Evolutionary conservation across 2,888 invertebrate species (phyloP).

Genomic region (Tachystola acroxantha): DNA sequence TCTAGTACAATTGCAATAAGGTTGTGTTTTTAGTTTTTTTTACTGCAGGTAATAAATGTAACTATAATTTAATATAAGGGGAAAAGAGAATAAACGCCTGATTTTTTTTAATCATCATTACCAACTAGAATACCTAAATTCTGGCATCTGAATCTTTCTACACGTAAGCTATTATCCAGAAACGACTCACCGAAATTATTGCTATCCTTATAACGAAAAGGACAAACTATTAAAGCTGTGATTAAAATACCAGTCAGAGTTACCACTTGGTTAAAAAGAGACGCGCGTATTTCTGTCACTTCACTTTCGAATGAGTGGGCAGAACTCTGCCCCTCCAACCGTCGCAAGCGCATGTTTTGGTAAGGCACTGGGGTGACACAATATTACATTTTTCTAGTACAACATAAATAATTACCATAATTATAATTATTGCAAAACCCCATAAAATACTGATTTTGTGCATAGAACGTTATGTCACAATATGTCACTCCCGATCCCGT

Average conservation of each 20-base stretch:
- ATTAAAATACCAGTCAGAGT: conserved; percentile 29
- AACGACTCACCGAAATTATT: conserved; percentile 1
- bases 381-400: conserved; percentile 19
- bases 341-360: conserved; percentile 63
- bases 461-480: too few relatives aligned
- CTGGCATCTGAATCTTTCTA: too few relatives aligned
- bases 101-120: too few relatives aligned
- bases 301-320: conserved; percentile 48
- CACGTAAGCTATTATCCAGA: too few relatives aligned
- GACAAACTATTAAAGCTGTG: conserved; percentile 17
- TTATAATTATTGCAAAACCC: neutral
- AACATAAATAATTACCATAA: too few relatives aligned
- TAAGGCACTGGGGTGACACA: conserved; percentile 63
- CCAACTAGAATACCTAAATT: too few relatives aligned
- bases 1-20: too few relatives aligned
- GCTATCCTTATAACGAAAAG: conserved; percentile 22
- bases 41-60: too few relatives aligned
- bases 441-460: neutral
- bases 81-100: too few relatives aligned
- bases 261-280: conserved; percentile 41
- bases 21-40: too few relatives aligned
- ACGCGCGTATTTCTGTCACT: conserved; percentile 49
- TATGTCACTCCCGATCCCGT: too few relatives aligned
- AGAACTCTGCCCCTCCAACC: conserved; percentile 56
- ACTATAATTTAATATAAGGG: too few relatives aligned